Evolutionary conservation across 2,888 invertebrate species (phyloP), one percentile per base, ranked within the genome.

Genomic region (Acutogordius australiensis): DNA sequence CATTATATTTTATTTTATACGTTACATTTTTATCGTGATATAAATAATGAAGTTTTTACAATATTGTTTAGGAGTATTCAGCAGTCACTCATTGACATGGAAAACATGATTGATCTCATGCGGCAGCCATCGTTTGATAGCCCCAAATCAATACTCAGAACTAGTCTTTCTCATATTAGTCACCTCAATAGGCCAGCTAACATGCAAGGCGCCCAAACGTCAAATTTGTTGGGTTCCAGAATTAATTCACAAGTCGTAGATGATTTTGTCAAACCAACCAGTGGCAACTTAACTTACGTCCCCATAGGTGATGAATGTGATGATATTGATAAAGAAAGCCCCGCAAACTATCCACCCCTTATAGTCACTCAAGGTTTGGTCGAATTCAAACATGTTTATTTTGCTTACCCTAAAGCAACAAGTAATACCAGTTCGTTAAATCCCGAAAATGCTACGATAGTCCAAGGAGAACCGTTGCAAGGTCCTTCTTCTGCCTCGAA

Each of bases 81-180:
- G 70, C 86, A 84, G 74, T 85, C 88, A 68, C 94, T 97, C 68
- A 80, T 94, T 23, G 94, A 97, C 68, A 94, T 94, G 94, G 94
- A 97, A 72, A 94, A 94, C 71, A 91, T 97, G 94, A 87, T 94
- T 70, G 90, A 91, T 65, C 72, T 97, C 63, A 75, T 97, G 67
- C 78, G 81, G 45, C 84, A 86, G 67, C 8, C 37, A 13, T 18
- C 37, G 8, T 37, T 13, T 18, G 37, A 37, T 37, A 37, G 18
- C 8, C 8, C 37, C 8, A n/a, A n/a, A n/a, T n/a, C n/a, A n/a
- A n/a, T n/a, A n/a, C n/a, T n/a, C n/a, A n/a, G n/a, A n/a, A n/a
- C n/a, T n/a, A n/a, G n/a, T n/a, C n/a, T n/a, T n/a, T n/a, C n/a
- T n/a, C n/a, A n/a, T n/a, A n/a, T n/a, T n/a, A n/a, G n/a, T n/a